Percentiles rank a stretch among this genome's conserved stretches.
These are phyloP conservation scores for Podarcis muralis DNA, from an alignment of 2,113 vertebrate genomes.

Conservation along the genomic window DNA sequence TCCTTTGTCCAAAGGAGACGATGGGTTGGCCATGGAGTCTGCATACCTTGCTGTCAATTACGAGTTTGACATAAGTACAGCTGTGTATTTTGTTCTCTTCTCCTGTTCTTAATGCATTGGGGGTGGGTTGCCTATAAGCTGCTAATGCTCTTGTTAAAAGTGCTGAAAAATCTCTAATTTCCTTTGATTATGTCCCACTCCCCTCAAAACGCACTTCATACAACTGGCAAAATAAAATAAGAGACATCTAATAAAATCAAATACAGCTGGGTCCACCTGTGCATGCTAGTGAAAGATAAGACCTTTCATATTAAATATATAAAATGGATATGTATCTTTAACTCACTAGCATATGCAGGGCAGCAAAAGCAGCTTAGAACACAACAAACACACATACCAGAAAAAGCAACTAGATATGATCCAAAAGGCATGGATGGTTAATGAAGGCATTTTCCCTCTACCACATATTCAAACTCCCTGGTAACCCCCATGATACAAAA, in stretches of 20 bases:
- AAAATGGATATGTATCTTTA: neutral
- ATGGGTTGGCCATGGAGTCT: neutral
- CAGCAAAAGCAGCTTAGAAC: neutral
- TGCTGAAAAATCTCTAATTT: neutral
- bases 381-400: neutral
- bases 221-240: neutral
- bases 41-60: neutral
- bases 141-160: neutral
- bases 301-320: neutral
- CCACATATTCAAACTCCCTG: neutral
- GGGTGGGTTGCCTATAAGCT: too few relatives aligned
- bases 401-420: too few relatives aligned
- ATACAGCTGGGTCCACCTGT: neutral
- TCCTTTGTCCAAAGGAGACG: neutral
- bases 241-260: neutral
- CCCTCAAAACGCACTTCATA: neutral
- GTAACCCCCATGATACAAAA: neutral
- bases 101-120: too few relatives aligned
- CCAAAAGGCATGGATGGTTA: neutral
- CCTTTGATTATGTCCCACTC: neutral
- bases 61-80: neutral
- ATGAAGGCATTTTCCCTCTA: neutral
- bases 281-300: neutral
- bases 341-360: neutral
- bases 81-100: neutral